Evolutionary conservation across 2,888 invertebrate genomes (phyloP).

Genomic region (Rugalucina vietnamica): DNA sequence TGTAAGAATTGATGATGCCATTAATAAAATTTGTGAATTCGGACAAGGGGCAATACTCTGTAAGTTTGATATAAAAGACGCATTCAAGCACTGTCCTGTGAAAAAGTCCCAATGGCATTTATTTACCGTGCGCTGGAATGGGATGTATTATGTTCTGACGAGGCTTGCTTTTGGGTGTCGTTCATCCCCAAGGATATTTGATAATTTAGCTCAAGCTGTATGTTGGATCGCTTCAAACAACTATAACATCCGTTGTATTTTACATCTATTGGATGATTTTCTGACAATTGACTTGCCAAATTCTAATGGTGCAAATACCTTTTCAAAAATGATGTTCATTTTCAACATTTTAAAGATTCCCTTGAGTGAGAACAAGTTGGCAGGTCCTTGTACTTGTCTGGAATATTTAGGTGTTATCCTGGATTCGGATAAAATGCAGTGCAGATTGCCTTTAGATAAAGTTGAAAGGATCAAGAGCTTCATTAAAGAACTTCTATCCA

Average conservation of each 20-base stretch:
- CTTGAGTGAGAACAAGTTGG: conserved; percentile 36
- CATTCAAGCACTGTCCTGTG: conserved; percentile 49
- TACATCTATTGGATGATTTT: conserved; percentile 55
- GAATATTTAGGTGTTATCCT: conserved; percentile 56
- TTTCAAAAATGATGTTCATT: conserved; percentile 28
- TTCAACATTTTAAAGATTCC: conserved; percentile 50
- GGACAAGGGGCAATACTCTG: conserved; percentile 31
- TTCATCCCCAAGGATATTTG: conserved; percentile 48
- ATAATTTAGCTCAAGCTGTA: conserved; percentile 31
- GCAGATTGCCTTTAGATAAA: not conserved
- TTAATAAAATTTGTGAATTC: conserved; percentile 27
- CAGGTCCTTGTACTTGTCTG: conserved; percentile 37
- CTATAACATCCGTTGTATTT: conserved; percentile 35
- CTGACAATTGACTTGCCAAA: conserved; percentile 28
- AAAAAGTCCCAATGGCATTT: conserved; percentile 37
- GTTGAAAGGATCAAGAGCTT: not conserved
- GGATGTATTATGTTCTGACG: conserved; percentile 36
- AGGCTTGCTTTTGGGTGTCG: conserved; percentile 51
- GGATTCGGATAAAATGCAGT: conserved; percentile 44
- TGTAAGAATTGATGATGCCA: conserved; percentile 51
- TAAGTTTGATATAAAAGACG: conserved; percentile 53
- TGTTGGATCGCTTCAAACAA: conserved; percentile 49
- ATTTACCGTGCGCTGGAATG: conserved; percentile 46
- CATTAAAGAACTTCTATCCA: not conserved
- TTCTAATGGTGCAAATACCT: conserved; percentile 31